A percentile compares a stretch with the other conserved stretches of the same genome.
Conservation (phyloP, 2,113 vertebrate genomes). For the Urocitellus parryii region DNA sequence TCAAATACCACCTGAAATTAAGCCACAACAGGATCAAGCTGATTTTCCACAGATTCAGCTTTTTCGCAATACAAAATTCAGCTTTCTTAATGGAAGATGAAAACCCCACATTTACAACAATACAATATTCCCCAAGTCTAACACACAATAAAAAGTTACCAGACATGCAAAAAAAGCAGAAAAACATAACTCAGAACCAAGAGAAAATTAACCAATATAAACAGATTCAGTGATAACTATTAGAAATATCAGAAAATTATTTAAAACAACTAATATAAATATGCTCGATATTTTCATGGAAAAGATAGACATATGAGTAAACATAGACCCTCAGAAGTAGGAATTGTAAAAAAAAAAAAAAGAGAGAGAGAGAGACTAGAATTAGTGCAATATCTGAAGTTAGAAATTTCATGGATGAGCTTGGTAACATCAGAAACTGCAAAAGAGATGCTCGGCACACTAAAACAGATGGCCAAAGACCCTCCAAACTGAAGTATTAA, state of each 20-base stretch:
- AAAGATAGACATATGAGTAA: background rate
- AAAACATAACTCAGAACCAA: background rate
- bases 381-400: background rate
- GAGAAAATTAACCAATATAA: background rate
- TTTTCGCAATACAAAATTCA: background rate
- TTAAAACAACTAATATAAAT: conserved; percentile 15
- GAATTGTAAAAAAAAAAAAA: background rate
- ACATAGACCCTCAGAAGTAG: background rate
- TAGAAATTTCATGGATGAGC: background rate
- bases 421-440: background rate
- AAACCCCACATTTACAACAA: background rate
- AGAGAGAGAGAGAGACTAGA: background rate
- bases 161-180: background rate
- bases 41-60: background rate
- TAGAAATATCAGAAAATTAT: background rate
- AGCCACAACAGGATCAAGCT: background rate
- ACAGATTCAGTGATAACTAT: background rate
- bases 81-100: background rate
- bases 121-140: background rate
- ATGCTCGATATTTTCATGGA: background rate
- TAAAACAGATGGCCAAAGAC: background rate
- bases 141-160: background rate
- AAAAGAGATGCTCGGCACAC: background rate
- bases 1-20: background rate
- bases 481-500: background rate